phyloP scores from a whole-genome alignment of 2,888 invertebrate genomes.

The Lasioglossum lativentre region DNA sequence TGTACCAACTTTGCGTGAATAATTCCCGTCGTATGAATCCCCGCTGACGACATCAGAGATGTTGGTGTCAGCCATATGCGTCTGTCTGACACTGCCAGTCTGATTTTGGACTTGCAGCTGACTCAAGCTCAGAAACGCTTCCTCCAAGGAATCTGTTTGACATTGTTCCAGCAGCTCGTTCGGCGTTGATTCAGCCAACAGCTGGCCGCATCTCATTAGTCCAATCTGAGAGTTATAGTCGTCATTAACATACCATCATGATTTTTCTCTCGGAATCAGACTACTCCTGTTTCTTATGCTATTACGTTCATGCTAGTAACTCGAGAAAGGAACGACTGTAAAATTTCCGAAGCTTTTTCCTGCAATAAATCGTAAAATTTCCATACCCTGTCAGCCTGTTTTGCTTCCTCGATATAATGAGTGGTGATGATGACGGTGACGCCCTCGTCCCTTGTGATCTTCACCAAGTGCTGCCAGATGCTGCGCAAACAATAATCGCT shows the following conservation, averaged over 20 bases:
- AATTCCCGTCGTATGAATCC: background rate
- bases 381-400: constrained; percentile 91
- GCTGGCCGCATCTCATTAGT: constrained; percentile 93
- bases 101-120: constrained; percentile 86
- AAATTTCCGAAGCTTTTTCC: too few relatives aligned
- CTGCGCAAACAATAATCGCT: constrained; percentile 84
- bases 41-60: background rate
- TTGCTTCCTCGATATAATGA: constrained; percentile 97
- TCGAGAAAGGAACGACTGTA: too few relatives aligned
- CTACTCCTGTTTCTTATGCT: too few relatives aligned
- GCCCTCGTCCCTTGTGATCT: constrained; percentile 89
- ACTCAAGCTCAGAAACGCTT: constrained; percentile 94
- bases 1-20: constrained; percentile 6
- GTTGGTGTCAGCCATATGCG: accelerated
- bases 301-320: too few relatives aligned
- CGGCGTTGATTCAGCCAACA: constrained; percentile 95
- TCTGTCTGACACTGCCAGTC: constrained; percentile 56
- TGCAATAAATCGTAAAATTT: too few relatives aligned
- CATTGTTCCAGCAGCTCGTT: constrained; percentile 89
- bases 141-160: constrained; percentile 92
- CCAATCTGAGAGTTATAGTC: constrained; percentile 89
- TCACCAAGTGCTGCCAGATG: constrained; percentile 94
- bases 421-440: constrained; percentile 96
- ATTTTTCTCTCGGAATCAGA: background rate
- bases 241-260: background rate